Percentiles rank a stretch among this genome's conserved stretches.
These are phyloP conservation scores for Callyntrura sp. DNA, from an alignment of 2,888 invertebrate species.

Conservation along the genomic window DNA sequence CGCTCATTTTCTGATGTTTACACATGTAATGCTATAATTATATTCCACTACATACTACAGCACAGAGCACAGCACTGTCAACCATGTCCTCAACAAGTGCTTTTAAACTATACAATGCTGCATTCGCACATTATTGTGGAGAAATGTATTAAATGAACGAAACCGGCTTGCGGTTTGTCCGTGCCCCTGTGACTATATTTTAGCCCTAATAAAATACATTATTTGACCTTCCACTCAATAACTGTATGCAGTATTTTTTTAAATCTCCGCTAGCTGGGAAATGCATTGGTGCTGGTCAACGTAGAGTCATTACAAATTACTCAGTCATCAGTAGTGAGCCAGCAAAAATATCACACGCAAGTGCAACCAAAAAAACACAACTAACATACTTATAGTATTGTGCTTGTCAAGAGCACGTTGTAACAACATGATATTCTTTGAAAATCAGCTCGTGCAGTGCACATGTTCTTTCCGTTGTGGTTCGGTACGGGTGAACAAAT, in stretches of 20 bases:
- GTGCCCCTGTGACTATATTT: neutral
- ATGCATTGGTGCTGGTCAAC: neutral
- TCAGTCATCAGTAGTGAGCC: neutral
- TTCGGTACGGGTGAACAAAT: neutral
- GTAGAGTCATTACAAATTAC: neutral
- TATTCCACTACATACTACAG: neutral
- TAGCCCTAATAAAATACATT: neutral
- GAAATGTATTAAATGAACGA: no score
- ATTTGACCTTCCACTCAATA: constrained; percentile 1
- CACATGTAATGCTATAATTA: no score
- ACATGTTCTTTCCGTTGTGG: neutral
- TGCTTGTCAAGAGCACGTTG: neutral
- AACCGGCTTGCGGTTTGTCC: no score
- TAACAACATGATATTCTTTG: constrained; percentile 4
- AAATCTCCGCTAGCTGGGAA: constrained; percentile 17
- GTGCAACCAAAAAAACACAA: neutral
- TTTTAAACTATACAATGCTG: neutral
- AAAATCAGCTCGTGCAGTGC: neutral
- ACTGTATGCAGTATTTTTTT: constrained; percentile 34
- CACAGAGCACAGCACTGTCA: neutral
- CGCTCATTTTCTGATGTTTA: no score
- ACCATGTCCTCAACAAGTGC: neutral
- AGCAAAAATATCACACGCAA: neutral
- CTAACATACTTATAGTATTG: neutral
- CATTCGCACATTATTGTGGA: neutral